phyloP scores from a whole-genome alignment of 2,113 vertebrate species.

The Bagarius yarrelli region DNA sequence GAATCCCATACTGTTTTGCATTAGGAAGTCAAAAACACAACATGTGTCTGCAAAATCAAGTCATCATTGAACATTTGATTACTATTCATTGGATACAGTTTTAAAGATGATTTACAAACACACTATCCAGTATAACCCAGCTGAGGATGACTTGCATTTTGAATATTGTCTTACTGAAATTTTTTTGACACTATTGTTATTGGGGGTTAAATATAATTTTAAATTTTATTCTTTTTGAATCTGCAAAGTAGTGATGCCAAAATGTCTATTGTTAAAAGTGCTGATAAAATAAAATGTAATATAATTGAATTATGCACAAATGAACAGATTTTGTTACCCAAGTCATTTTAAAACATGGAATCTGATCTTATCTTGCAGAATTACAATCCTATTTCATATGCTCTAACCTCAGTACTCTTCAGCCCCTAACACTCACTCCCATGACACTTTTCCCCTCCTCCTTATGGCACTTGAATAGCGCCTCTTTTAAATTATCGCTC shows the following conservation, averaged over 20 bases:
- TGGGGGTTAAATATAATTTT: no score
- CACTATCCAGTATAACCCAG: no score
- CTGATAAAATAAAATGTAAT: not conserved
- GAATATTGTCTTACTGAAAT: no score
- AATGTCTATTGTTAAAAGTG: no score
- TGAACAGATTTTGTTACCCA: not conserved
- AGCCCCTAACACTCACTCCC: not conserved
- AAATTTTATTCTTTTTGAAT: no score
- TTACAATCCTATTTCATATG: slow-evolving; percentile 58
- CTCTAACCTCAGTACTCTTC: slow-evolving; percentile 34
- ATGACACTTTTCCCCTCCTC: slow-evolving; percentile 16
- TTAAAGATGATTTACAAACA: no score
- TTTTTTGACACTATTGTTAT: no score
- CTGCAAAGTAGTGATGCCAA: no score
- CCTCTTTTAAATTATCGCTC: slow-evolving; percentile 53
- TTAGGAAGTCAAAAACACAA: not conserved
- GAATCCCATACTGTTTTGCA: not conserved
- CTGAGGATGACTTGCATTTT: no score
- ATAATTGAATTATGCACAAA: not conserved
- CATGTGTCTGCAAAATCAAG: not conserved
- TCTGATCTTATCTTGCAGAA: slow-evolving; percentile 46
- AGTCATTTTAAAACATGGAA: not conserved
- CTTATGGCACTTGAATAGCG: slow-evolving; percentile 16
- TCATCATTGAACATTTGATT: no score
- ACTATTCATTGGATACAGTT: no score